A percentile compares a stretch with the other conserved stretches of the same genome.
Conservation (phyloP, 2,113 vertebrate species). For the Trematocara macrostoma region DNA sequence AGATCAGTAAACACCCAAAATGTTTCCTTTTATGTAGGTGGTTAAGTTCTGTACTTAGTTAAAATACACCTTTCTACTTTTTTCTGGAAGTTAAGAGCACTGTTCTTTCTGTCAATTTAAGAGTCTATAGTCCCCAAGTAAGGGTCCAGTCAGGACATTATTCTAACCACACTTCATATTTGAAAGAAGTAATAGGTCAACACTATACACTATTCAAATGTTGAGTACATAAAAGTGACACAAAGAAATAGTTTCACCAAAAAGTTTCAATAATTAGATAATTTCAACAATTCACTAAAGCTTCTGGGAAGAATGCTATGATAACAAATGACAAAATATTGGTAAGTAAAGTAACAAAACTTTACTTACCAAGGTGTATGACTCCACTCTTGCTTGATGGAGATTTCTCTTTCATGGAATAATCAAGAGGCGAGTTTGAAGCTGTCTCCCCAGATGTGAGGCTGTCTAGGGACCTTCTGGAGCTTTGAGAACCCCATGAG, state of each 20-base stretch:
- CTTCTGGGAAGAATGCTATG: not conserved
- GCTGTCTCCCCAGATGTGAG: not conserved
- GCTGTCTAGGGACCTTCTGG: conserved; percentile 35
- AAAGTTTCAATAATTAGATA: not conserved
- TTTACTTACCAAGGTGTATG: conserved; percentile 39
- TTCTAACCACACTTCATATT: not conserved
- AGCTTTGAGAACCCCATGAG: not conserved
- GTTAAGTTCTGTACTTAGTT: not conserved
- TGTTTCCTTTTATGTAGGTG: not conserved
- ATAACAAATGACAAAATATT: not conserved
- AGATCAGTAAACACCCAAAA: not conserved
- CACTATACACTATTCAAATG: not conserved
- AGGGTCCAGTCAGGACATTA: not conserved
- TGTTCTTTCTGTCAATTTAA: not conserved
- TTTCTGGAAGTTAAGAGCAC: not conserved
- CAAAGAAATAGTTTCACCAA: not conserved
- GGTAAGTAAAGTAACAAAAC: not conserved
- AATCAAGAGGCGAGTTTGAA: conserved; percentile 53
- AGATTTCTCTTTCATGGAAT: conserved; percentile 59
- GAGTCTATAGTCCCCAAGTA: not conserved
- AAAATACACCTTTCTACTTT: fast-evolving
- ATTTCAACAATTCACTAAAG: not conserved
- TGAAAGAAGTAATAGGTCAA: not conserved
- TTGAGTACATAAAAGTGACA: not conserved
- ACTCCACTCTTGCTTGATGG: conserved; percentile 13